A percentile compares a stretch with the other conserved stretches of the same genome.
phyloP scores from a whole-genome alignment of 2,888 invertebrate genomes.

The Thumatha senex region DNA sequence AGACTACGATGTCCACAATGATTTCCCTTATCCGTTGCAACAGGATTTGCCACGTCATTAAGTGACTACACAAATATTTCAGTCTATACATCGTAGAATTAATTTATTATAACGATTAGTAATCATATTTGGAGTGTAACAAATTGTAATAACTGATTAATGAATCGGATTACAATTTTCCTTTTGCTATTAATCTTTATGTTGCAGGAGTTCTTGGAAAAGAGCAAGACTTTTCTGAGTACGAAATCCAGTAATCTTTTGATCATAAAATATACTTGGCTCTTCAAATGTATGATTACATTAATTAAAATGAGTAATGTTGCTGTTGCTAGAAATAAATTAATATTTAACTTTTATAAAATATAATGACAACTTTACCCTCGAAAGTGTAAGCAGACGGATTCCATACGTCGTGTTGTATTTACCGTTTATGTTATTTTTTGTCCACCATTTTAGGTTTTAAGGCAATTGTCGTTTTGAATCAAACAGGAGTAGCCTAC shows the following conservation, averaged over 20 bases:
- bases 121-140: constrained; percentile 21
- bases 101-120: constrained; percentile 32
- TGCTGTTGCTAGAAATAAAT: no score
- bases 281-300: no score
- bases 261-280: no score
- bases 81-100: constrained; percentile 21
- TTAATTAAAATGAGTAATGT: no score
- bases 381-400: no score
- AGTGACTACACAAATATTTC: constrained; percentile 25
- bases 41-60: constrained; percentile 17
- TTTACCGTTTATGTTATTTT: no score
- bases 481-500: no score
- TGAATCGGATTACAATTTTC: constrained; percentile 17
- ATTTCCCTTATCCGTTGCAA: constrained; percentile 25
- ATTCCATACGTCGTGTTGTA: no score
- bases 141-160: constrained; percentile 22
- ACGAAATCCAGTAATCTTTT: not conserved
- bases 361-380: no score
- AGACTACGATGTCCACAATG: constrained; percentile 9
- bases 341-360: no score
- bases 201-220: constrained; percentile 1
- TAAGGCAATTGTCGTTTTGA: no score
- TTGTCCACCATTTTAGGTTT: no score
- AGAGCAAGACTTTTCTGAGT: not conserved
- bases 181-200: constrained; percentile 3